Percentiles rank a stretch among this genome's conserved stretches.
These are phyloP conservation scores for Carlito syrichta DNA, from an alignment of 2,113 vertebrate species.

Conservation along the genomic window DNA sequence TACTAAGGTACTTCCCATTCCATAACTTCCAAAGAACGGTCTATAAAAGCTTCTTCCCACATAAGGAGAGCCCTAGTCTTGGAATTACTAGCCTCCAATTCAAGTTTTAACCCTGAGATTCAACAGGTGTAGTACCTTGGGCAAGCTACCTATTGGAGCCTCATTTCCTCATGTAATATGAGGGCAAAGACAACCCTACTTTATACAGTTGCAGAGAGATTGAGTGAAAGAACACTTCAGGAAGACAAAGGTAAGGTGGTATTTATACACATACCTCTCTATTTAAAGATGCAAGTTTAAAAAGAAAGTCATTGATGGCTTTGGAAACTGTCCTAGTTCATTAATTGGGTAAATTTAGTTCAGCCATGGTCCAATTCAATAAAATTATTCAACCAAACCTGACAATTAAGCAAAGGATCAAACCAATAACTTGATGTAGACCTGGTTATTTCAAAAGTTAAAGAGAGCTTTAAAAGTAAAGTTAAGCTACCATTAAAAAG, in stretches of 20 bases:
- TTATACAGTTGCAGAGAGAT: rapidly evolving
- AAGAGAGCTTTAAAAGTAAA: background rate
- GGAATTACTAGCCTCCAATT: background rate
- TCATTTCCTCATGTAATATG: background rate
- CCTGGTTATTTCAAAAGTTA: background rate
- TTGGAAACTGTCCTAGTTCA: background rate
- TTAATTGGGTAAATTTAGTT: background rate
- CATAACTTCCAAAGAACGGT: background rate
- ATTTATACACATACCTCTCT: background rate
- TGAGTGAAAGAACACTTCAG: background rate
- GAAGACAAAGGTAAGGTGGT: background rate
- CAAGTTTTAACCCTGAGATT: background rate
- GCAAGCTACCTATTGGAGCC: rapidly evolving
- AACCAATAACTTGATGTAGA: background rate
- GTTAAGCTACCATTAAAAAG: background rate
- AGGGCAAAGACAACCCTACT: background rate
- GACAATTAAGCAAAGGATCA: background rate
- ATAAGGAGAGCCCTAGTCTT: background rate
- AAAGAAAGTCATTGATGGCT: background rate
- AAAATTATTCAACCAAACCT: background rate
- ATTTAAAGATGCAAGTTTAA: background rate
- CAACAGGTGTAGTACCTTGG: background rate
- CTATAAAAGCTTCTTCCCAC: rapidly evolving
- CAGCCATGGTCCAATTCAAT: background rate
- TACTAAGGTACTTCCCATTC: background rate